Conservation (phyloP, 2,113 vertebrate genomes). For the Thamnophis sirtalis region DNA sequence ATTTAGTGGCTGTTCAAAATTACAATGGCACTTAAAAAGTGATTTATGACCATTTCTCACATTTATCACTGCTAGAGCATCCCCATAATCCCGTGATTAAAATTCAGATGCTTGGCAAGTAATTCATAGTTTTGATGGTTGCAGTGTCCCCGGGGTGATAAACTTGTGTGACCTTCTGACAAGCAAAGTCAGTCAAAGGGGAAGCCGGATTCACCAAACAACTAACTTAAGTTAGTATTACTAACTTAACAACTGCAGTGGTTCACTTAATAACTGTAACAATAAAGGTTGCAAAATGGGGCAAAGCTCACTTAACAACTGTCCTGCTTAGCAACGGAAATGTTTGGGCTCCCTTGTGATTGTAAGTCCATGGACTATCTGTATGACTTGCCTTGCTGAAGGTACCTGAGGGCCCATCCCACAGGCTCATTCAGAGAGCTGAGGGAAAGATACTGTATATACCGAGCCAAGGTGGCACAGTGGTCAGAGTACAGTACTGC, state of each 20-base stretch:
- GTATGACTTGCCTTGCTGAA: not conserved
- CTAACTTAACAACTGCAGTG: not conserved
- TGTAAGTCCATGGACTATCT: not conserved
- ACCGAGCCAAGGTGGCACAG: too few species aligned
- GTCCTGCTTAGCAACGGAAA: not conserved
- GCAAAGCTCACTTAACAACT: not conserved
- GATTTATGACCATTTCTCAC: not conserved
- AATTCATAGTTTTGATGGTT: not conserved
- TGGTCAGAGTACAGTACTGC: too few species aligned
- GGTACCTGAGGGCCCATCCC: not conserved
- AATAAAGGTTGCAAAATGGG: not conserved
- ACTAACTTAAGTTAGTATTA: not conserved
- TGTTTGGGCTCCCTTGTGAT: not conserved
- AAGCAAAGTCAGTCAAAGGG: not conserved
- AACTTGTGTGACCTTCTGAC: not conserved
- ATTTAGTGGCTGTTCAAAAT: not conserved
- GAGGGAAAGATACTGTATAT: not conserved
- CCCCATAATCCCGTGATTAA: not conserved
- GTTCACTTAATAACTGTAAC: not conserved
- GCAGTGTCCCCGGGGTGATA: not conserved
- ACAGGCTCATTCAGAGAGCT: not conserved
- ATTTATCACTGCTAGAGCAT: not conserved
- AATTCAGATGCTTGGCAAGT: not conserved
- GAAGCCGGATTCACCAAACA: not conserved
- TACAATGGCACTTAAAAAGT: not conserved